Base-by-base conservation (phyloP, 2,797 vertebrate genomes). In the Rhabdophis nuchalis region DNA sequence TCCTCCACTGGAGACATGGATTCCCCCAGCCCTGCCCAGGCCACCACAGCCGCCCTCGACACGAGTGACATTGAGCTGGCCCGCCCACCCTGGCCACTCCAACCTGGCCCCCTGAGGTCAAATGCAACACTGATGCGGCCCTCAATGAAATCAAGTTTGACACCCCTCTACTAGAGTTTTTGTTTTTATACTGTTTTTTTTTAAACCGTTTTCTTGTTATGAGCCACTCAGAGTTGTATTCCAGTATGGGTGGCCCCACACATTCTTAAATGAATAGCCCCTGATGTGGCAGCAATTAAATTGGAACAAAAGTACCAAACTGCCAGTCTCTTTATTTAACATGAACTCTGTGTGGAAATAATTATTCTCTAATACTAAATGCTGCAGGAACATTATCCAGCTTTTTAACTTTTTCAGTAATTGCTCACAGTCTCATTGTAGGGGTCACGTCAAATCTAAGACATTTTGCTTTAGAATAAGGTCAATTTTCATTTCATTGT, bases 401-500 rank as follows among this genome's bases (percentile, higher is more conserved):
- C 93, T 95, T 93, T 85, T 95, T 86, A 64, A 85, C 93, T 92
- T 92, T 60, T 90, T 92, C 88, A 95, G 91, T 93, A 95, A 97
- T 94, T 93, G 88, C 93, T 68, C 46, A 87, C 87, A 96, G 89
- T 95, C 94, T 77, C 56, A 86, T 86, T 96, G 92, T 96, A 91
- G 87, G 86, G 88, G 91, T 90, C 60, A 95, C 93, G 95, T 97
- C 93, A 96, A 97, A 96, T 87, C 89, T 93, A 91, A 95, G 94
- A 93, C 93, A 90, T 68, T 91, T 68, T 91, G 92, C 95, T 97
- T 96, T 94, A 91, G 85, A 95, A 95, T 36, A 95, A 96, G 93
- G 96, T 95, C 93, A 96, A 95, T 96, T 96, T 94, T 93, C 93
- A 95, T 89, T 92, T 91, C 29, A 91, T 93, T 96, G 97, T 95